A percentile compares a stretch with the other conserved stretches of the same genome.
These are phyloP conservation scores for Corynorhinus townsendii DNA, from an alignment of 2,113 vertebrate species.

Conservation along the genomic window DNA sequence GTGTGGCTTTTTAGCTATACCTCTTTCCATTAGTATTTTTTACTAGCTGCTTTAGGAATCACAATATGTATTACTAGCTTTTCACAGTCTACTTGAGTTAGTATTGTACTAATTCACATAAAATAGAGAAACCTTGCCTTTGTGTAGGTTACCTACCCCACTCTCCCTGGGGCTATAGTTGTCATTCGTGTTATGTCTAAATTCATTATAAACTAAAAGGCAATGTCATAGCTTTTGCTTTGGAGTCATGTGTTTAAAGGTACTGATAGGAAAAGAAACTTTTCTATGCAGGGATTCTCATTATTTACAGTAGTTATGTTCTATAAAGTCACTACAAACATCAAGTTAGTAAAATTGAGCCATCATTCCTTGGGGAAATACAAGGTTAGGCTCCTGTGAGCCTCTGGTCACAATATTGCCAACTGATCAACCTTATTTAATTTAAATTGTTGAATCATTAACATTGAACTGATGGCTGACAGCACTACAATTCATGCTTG, in stretches of 20 bases:
- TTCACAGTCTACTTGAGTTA: neutral
- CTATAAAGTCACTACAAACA: neutral
- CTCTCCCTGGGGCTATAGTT: neutral
- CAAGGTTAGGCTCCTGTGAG: neutral
- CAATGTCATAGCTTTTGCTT: neutral
- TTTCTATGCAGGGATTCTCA: neutral
- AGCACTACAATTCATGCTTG: neutral
- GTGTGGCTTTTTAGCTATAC: neutral
- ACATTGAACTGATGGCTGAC: neutral
- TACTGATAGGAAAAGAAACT: neutral
- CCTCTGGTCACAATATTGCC: neutral
- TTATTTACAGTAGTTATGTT: neutral
- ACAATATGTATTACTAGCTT: neutral
- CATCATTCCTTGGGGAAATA: neutral
- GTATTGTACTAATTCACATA: neutral
- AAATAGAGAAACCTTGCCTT: neutral
- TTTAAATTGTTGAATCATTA: neutral
- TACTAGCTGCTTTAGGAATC: neutral
- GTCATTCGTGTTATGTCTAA: neutral
- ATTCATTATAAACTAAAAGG: neutral
- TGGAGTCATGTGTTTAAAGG: neutral
- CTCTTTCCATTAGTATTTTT: neutral
- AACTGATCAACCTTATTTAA: neutral
- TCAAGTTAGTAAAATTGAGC: neutral
- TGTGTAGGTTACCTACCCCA: neutral